Evolutionary conservation across 2,797 vertebrate species (phyloP), one percentile per base, ranked within the genome.

Genomic region (Mico argentatus): DNA sequence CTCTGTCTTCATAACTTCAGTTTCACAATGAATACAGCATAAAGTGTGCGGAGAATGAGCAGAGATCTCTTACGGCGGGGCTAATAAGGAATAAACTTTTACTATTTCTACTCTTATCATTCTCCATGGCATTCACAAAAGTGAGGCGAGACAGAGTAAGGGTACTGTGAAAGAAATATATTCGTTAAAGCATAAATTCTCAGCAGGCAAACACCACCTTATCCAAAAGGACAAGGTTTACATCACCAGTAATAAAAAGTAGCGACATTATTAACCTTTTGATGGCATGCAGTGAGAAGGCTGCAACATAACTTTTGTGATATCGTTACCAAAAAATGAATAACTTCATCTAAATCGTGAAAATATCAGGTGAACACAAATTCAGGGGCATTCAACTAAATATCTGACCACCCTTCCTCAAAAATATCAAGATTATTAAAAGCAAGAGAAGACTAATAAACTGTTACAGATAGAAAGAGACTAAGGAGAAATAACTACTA

Each of bases 11-110:
- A 52, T 33, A 10, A 61, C 26, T 90, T 77, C 44, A 17, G 3
- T 44, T 91, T 89, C 26, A 84, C 8, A 59, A 14, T 55, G 17
- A 87, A 55, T 55, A 77, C 0, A 70, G 24, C 7, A 88, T 30
- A 10, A 72, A 88, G 0, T 8, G 0, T 30, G 22, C 52, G 0
- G 1, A 86, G 13, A 12, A 36, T 83, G 14, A 2, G 5, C 7
- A 22, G 1, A 3, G 4, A 30, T 19, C 9, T 5, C 14, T 57
- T 33, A 26, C 1, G 12, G 11, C 6, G 24, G 15, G 61, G 4
- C 44, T 55, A 7, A 24, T 24, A 4, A 22, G 7, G 5, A 85
- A 17, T 5, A 61, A 14, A 30, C 27, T 20, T 44, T 77, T 33
- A 33, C 27, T 33, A 33, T 73, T 12, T 48, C 46, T 48, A 10